Evolutionary conservation across 2,888 invertebrate species (phyloP), one percentile per base, ranked within the genome.

Genomic region (Drosophila barbarae): DNA sequence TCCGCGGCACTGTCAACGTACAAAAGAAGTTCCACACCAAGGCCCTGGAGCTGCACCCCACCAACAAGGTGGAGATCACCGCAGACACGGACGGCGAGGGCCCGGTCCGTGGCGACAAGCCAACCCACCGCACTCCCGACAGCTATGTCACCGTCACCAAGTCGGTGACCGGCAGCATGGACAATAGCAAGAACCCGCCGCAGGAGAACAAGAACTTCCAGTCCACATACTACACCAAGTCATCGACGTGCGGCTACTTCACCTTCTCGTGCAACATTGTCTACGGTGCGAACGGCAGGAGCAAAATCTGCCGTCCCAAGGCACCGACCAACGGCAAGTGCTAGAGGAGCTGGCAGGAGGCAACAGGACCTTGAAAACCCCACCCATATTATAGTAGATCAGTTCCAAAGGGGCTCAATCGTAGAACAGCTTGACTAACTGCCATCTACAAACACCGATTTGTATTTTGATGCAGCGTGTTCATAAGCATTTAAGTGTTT

Each of bases 221-320:
- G 2, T 94, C 94, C 72, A 94, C 94, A 0, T 96, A 95, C 89
- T 96, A 95, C 81, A 95, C 95, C 0, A 96, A 96, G 88, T 95
- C 95, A 9, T 95, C 95, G 2, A 95, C 94, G 2, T 96, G 96
- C 87, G 96, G 96, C 9, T 95, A 95, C 86, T 95, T 96, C 76
- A 95, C 95, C 2, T 96, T 96, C 87, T 94, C 95, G 0, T 96
- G 96, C 86, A 95, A 95, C 51, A 93, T 94, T 85, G 94, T 95
- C 1, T 93, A 94, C 77, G 93, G 94, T 12, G 92, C 93, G 0
- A 94, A 94, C 84, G 95, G 95, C 13, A 92, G 93, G 74, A 94
- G 94, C 74, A 95, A 95, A 88, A 93, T 95, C 58, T 96, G 96
- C 86, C 93, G 93, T 77, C 96, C 96, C 0, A 95, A 94, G 88